Evolutionary conservation across 2,888 invertebrate species (phyloP).

Genomic region (Drosophila pegasa): DNA sequence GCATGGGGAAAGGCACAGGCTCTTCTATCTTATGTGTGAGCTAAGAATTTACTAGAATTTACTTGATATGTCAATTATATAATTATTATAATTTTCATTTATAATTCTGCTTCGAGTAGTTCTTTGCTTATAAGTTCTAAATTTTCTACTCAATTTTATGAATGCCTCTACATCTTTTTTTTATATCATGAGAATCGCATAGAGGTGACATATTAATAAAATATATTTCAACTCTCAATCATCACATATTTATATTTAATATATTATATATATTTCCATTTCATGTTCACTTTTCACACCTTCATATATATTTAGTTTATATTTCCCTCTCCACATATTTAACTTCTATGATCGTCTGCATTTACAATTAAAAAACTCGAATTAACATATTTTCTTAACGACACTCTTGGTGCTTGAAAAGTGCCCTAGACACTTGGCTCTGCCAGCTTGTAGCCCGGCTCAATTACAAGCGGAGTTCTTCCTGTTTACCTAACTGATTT

Average conservation of each 20-base stretch:
- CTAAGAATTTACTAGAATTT: not conserved
- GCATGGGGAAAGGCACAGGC: not conserved
- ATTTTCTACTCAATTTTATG: not conserved
- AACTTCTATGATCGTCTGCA: not conserved
- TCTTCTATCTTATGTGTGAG: not conserved
- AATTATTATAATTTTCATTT: not conserved
- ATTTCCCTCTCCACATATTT: not conserved
- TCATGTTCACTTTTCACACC: not conserved
- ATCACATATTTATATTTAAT: not conserved
- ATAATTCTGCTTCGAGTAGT: no score
- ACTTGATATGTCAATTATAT: not conserved
- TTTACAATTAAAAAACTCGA: not conserved
- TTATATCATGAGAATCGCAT: not conserved
- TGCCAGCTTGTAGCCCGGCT: slow-evolving; percentile 8
- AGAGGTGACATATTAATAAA: not conserved
- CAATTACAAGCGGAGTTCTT: slow-evolving; percentile 40
- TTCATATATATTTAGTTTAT: not conserved
- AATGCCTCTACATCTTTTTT: not conserved
- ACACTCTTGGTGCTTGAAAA: slow-evolving; percentile 25
- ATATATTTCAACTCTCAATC: not conserved
- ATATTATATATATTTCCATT: no score
- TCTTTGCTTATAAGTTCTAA: no score
- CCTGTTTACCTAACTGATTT: slow-evolving; percentile 73
- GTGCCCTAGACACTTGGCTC: slow-evolving; percentile 52
- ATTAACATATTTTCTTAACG: slow-evolving; percentile 12